Evolutionary conservation across 2,113 vertebrate species (phyloP).

Genomic region (Chloebia gouldiae): DNA sequence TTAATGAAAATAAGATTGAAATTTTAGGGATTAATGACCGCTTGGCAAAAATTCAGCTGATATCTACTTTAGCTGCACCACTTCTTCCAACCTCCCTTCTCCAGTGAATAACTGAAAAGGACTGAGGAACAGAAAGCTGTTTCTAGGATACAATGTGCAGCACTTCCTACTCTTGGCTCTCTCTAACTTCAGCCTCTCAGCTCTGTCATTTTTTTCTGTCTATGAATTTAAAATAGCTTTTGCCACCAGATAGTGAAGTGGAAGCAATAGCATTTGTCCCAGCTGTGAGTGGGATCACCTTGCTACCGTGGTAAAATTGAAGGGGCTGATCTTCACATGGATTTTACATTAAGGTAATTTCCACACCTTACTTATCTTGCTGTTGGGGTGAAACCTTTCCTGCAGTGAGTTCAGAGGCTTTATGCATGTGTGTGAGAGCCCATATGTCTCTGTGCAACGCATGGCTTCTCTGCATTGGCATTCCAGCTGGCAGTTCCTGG

Average conservation of each 20-base stretch:
- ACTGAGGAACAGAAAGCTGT: conserved; percentile 7
- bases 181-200: conserved; percentile 49
- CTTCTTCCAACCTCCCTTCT: conserved; percentile 21
- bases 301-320: background rate
- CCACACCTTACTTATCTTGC: background rate
- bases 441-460: background rate
- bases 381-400: background rate
- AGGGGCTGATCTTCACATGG: background rate
- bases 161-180: conserved; percentile 50
- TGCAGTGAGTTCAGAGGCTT: background rate
- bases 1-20: background rate
- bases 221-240: conserved; percentile 49
- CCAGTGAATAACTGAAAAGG: conserved; percentile 32
- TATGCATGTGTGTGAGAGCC: background rate
- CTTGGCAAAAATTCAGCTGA: conserved; percentile 15
- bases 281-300: conserved; percentile 14
- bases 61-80: conserved; percentile 8
- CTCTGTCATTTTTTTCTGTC: conserved; percentile 46
- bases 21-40: background rate
- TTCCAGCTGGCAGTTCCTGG: conserved; percentile 47
- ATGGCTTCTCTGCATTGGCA: background rate
- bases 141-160: conserved; percentile 63
- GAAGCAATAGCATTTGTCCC: background rate
- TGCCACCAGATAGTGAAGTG: background rate
- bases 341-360: background rate